These are phyloP conservation scores for Limnephilus rhombicus DNA, from an alignment of 2,888 invertebrate genomes.

Conservation along the genomic window DNA sequence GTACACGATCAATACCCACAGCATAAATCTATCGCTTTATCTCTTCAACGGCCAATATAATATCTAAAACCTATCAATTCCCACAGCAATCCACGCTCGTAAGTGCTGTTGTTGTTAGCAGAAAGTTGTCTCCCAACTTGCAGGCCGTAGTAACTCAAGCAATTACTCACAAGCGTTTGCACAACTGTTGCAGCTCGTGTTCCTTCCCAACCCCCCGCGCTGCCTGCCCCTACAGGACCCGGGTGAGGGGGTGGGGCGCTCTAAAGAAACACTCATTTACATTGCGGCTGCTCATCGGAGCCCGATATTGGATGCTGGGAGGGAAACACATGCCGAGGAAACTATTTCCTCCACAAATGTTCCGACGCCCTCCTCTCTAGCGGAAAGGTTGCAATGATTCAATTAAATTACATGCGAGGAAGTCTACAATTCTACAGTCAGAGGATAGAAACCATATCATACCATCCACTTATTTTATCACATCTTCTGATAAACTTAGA, in stretches of 20 bases:
- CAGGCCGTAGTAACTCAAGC: neutral
- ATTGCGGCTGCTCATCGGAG: constrained; percentile 46
- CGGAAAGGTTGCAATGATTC: neutral
- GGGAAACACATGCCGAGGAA: constrained; percentile 16
- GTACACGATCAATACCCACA: too few relatives aligned
- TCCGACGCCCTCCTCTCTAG: neutral
- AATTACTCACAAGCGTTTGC: constrained; percentile 8
- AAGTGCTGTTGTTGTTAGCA: too few relatives aligned
- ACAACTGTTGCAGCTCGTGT: constrained; percentile 29
- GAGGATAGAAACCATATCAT: neutral
- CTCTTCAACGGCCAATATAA: neutral
- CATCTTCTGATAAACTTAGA: too few relatives aligned
- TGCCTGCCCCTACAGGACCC: neutral
- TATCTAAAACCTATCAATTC: neutral
- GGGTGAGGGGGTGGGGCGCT: neutral
- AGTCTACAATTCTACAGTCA: neutral
- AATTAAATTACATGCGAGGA: neutral
- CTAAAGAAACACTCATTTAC: constrained; percentile 44
- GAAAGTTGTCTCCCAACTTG: neutral
- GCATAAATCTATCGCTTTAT: too few relatives aligned
- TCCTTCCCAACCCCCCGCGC: neutral
- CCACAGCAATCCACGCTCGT: neutral
- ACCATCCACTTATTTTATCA: too few relatives aligned
- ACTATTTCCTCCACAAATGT: constrained; percentile 6
- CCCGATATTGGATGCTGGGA: constrained; percentile 40